phyloP scores from a whole-genome alignment of 2,888 invertebrate species.

The Drosophila demipolita region DNA sequence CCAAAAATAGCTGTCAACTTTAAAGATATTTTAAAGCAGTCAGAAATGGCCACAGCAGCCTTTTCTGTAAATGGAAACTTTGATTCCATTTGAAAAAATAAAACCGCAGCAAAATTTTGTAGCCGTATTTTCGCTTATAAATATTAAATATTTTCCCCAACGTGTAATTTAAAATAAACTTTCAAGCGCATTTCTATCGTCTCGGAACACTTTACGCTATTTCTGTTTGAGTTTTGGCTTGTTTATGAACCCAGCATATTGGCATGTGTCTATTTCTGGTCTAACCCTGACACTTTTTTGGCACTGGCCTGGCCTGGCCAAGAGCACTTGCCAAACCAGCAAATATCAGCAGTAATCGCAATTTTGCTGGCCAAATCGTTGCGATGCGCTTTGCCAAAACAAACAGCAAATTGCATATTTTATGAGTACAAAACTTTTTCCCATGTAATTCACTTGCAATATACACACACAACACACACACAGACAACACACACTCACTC shows the following conservation, averaged over 20 bases:
- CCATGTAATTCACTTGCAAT: conserved; percentile 56
- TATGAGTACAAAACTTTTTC: conserved; percentile 69
- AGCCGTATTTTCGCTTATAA: neutral
- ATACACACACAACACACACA: conserved; percentile 32
- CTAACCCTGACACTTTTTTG: conserved; percentile 77
- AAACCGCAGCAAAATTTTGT: neutral
- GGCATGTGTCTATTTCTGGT: conserved; percentile 73
- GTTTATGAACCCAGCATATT: conserved; percentile 66
- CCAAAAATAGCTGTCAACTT: neutral
- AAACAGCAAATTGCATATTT: conserved; percentile 72
- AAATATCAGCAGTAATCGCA: conserved; percentile 48
- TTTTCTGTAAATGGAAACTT: neutral
- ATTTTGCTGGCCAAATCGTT: conserved; percentile 62
- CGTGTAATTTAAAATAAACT: conserved; percentile 24
- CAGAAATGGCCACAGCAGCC: neutral
- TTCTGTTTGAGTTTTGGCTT: conserved; percentile 36
- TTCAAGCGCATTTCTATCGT: conserved; percentile 34
- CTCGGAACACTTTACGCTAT: conserved; percentile 5
- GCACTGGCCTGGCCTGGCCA: conserved; percentile 51
- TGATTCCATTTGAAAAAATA: neutral
- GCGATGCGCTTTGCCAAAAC: conserved; percentile 63
- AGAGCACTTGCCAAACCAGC: conserved; percentile 52
- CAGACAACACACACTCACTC: conserved; percentile 13
- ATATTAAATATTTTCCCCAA: conserved; percentile 5
- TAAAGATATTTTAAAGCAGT: neutral